Evolutionary conservation across 2,888 invertebrate genomes (phyloP), one percentile per base, ranked within the genome.

Genomic region (Hoplodrina blanda): DNA sequence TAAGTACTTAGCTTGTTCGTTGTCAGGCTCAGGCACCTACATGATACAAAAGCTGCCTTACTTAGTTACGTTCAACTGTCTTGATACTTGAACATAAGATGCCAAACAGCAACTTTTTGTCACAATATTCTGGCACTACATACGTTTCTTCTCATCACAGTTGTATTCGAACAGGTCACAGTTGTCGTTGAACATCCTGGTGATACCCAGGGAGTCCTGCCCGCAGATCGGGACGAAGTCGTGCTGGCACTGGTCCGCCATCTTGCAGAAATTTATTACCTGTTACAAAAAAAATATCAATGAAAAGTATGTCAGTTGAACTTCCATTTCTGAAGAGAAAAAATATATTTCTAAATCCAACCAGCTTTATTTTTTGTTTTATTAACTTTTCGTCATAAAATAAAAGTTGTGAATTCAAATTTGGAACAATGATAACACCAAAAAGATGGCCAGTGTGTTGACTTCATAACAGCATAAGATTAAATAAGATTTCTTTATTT

Each of bases 111-210:
- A 33, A 7, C 0, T 11, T 8, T 41, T 33, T 13, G 41, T 41
- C 11, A 41, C 41, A 46, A 46, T 46, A 59, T 46, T 59, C 3
- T 19, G n/a, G 1, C 17, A 1, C 0, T 7, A 89, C 93, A 88
- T 86, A 95, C 95, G 95, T 91, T 94, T 94, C 68, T 94, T 95
- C 63, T 95, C 94, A 76, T 96, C 95, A 75, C 95, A 96, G 65
- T 95, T 95, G 80, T 94, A 95, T 84, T 96, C 95, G 66, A 91
- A 95, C 4, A 95, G 79, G 68, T 96, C 95, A 60, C 95, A 95
- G 74, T 93, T 94, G 76, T 96, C 95, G 61, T 89, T 94, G 76
- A 96, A 96, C 91, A 93, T 92, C 49, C 95, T 86, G 1, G 93
- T 89, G 74, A 95, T 93, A 1, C 95, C 95, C 68, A 95, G 85